These are phyloP conservation scores for Axis porcinus DNA, from an alignment of 2,113 vertebrate species.

Conservation along the genomic window DNA sequence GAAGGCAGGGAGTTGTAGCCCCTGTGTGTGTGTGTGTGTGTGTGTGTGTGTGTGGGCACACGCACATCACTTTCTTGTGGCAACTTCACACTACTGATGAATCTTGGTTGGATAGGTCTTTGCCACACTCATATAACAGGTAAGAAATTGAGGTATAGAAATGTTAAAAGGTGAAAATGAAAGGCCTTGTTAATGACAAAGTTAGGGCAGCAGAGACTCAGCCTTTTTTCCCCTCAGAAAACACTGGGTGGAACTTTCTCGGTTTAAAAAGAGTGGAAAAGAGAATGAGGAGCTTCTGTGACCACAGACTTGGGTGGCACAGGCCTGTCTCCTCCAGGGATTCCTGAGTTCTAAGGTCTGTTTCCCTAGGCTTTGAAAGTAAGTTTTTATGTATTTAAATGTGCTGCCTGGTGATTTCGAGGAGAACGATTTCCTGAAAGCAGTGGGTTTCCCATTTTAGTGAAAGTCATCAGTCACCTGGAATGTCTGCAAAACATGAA, in stretches of 20 bases:
- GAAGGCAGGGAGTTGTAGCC: not conserved
- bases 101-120: not conserved
- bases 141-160: not conserved
- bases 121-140: not conserved
- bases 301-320: not conserved
- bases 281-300: not conserved
- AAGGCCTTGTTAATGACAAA: not conserved
- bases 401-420: not conserved
- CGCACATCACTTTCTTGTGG: not conserved
- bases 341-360: not conserved
- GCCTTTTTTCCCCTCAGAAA: not conserved
- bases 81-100: not conserved
- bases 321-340: not conserved
- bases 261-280: not conserved
- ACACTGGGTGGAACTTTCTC: not conserved
- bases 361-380: not conserved
- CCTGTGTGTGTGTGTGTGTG: not conserved
- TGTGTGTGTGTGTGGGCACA: not conserved
- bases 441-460: not conserved
- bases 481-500: not conserved
- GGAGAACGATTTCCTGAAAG: not conserved
- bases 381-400: constrained; percentile 2
- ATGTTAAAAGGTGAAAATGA: not conserved
- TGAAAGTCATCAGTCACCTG: not conserved
- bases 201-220: not conserved